A percentile compares a stretch with the other conserved stretches of the same genome.
These are phyloP conservation scores for Andrena bicolor DNA, from an alignment of 2,888 invertebrate genomes.

Conservation along the genomic window DNA sequence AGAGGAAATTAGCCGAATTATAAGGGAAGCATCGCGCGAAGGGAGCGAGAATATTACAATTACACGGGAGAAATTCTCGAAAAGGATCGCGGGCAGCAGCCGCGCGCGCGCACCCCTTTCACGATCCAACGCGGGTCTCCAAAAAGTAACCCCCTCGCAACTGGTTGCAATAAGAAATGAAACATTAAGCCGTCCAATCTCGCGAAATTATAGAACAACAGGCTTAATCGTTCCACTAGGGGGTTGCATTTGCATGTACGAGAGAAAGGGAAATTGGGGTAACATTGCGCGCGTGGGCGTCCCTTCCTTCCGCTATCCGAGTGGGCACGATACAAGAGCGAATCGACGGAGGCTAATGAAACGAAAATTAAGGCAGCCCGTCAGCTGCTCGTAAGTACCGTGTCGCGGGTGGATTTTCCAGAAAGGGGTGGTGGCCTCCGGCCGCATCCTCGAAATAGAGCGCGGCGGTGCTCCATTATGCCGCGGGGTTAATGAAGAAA, in stretches of 20 bases:
- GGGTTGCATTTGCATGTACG: constrained; percentile 17
- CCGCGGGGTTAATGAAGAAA: constrained; percentile 74
- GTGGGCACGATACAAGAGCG: constrained; percentile 48
- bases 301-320: constrained; percentile 3
- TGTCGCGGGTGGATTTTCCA: constrained; percentile 68
- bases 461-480: constrained; percentile 52
- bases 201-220: constrained; percentile 43
- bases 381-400: constrained; percentile 74
- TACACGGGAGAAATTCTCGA: background rate
- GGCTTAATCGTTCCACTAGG: constrained; percentile 25
- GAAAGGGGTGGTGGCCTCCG: constrained; percentile 48
- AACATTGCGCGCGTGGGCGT: background rate
- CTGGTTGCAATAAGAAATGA: constrained; percentile 25
- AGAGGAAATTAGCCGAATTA: too few species aligned
- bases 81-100: background rate
- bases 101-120: background rate
- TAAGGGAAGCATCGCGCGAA: background rate
- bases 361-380: constrained; percentile 75
- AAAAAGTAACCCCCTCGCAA: background rate
- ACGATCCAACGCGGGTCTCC: background rate
- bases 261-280: background rate
- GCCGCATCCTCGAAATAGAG: constrained; percentile 52
- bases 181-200: constrained; percentile 45
- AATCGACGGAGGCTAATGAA: constrained; percentile 71
- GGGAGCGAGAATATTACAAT: background rate